Conservation (phyloP, 2,797 vertebrate species). For the Chloroceryle inda region DNA sequence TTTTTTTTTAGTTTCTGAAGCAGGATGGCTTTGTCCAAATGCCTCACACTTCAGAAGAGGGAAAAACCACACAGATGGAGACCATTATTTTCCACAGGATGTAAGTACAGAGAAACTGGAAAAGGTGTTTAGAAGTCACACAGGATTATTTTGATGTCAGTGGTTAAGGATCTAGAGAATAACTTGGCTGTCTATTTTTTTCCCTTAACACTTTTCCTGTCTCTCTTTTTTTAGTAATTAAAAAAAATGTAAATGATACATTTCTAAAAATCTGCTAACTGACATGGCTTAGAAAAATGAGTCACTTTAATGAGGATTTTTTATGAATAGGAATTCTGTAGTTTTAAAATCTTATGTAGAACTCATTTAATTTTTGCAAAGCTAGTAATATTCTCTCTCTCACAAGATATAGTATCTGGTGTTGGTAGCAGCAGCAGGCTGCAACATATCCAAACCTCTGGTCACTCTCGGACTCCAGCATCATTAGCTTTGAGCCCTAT, state of each 20-base stretch:
- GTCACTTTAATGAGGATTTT: background rate
- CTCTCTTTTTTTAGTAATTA: background rate
- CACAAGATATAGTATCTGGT: background rate
- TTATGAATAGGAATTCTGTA: background rate
- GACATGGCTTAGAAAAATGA: background rate
- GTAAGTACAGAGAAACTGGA: background rate
- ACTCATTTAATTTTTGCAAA: background rate
- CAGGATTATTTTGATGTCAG: background rate
- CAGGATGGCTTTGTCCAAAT: background rate
- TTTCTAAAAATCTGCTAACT: background rate
- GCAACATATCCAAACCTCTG: background rate
- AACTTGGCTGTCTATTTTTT: background rate
- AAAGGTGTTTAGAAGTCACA: background rate
- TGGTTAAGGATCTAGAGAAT: background rate
- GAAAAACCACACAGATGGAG: background rate
- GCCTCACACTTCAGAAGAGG: background rate
- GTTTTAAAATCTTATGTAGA: background rate
- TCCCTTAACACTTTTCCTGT: background rate
- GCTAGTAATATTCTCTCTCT: background rate
- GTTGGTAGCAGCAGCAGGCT: background rate
- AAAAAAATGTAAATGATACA: fast-evolving
- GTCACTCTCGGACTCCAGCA: background rate
- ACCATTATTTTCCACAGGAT: background rate
- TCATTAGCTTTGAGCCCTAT: background rate
- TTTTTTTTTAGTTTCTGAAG: background rate